phyloP scores from a whole-genome alignment of 2,113 vertebrate genomes.

The Rana temporaria region DNA sequence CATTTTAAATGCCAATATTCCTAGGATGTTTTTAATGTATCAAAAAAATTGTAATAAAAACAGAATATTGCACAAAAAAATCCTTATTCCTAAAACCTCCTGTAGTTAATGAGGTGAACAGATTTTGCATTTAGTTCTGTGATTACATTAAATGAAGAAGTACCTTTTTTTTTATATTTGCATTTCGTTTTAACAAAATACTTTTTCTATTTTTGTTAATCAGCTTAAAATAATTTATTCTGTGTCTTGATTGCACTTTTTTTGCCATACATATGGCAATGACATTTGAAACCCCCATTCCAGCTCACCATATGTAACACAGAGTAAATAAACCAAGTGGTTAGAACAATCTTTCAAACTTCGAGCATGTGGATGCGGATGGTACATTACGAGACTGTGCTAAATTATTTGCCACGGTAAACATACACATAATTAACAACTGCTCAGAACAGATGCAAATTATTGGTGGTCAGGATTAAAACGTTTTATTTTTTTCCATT shows the following conservation, averaged over 20 bases:
- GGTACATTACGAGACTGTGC: not conserved
- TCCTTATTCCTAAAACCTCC: no score
- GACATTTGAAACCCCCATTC: constrained; percentile 14
- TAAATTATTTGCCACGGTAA: constrained; percentile 18
- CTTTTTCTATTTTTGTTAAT: not conserved
- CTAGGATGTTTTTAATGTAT: no score
- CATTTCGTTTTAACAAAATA: not conserved
- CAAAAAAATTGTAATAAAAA: no score
- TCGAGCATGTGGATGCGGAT: not conserved
- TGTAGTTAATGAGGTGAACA: no score
- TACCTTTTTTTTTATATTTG: not conserved
- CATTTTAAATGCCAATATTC: no score
- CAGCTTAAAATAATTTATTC: not conserved
- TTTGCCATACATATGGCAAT: constrained; percentile 4
- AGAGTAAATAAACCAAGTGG: constrained; percentile 15
- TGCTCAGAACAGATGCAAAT: constrained; percentile 23
- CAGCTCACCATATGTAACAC: not conserved
- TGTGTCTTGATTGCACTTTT: not conserved
- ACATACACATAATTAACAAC: constrained; percentile 40
- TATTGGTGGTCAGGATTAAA: not conserved
- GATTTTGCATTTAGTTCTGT: not conserved
- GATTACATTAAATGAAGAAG: not conserved
- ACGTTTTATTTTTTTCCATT: constrained; percentile 6
- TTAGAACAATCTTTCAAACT: not conserved
- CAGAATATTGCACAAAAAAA: no score